Evolutionary conservation across 2,888 invertebrate species (phyloP).

Genomic region (Heptascelio sp.): DNA sequence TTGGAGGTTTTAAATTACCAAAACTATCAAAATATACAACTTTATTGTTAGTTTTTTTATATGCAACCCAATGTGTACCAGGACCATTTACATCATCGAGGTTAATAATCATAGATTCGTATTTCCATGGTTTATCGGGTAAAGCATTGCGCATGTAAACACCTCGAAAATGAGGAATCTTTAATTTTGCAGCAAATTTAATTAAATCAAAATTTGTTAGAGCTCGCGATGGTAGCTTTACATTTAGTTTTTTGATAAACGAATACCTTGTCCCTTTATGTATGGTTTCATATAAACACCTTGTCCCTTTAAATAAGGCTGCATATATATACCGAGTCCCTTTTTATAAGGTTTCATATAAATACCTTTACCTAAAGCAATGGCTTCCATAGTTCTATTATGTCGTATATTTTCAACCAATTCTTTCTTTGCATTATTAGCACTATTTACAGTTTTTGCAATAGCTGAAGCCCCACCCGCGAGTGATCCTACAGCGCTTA

Average conservation of each 20-base stretch:
- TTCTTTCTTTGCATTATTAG: slow-evolving; percentile 50
- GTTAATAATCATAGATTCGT: slow-evolving; percentile 43
- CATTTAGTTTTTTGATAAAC: slow-evolving; percentile 24
- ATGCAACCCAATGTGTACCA: slow-evolving; percentile 77
- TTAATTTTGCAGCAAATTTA: slow-evolving; percentile 72
- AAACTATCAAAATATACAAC: slow-evolving; percentile 81
- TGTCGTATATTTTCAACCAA: slow-evolving; percentile 74
- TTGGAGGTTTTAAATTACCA: slow-evolving; percentile 79
- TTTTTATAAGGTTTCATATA: slow-evolving; percentile 18
- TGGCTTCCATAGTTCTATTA: slow-evolving; percentile 74
- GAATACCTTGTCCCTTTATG: background rate
- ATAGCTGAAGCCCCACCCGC: slow-evolving; percentile 1
- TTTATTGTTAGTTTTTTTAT: slow-evolving; percentile 75
- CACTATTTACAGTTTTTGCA: slow-evolving; percentile 17
- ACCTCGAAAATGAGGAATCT: slow-evolving; percentile 78
- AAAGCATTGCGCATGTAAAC: slow-evolving; percentile 76
- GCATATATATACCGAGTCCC: slow-evolving; percentile 64
- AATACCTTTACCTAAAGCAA: slow-evolving; percentile 72
- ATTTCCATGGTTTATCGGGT: slow-evolving; percentile 45
- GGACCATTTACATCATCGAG: slow-evolving; percentile 37
- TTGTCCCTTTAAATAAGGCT: background rate
- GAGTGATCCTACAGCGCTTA: background rate
- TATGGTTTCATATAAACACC: background rate
- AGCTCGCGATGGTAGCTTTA: slow-evolving; percentile 75
- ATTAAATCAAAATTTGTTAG: slow-evolving; percentile 77